A percentile compares a stretch with the other conserved stretches of the same genome.
Evolutionary conservation across 2,113 vertebrate genomes (phyloP).

Genomic region (Antigone vipio): DNA sequence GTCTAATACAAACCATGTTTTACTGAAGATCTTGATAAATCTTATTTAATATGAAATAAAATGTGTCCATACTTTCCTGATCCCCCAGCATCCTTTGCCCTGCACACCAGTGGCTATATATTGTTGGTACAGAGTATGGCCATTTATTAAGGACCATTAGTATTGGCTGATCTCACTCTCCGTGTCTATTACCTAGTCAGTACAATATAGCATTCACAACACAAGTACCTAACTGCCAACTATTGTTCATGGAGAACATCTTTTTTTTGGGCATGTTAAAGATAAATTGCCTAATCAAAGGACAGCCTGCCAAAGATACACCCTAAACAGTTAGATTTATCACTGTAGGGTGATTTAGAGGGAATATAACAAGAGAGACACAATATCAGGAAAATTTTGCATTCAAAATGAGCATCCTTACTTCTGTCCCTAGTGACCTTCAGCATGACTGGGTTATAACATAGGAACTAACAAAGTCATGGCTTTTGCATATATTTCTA

Average conservation of each 20-base stretch:
- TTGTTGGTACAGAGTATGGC: background rate
- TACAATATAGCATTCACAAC: background rate
- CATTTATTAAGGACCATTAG: background rate
- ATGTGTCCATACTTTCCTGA: background rate
- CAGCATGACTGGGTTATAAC: background rate
- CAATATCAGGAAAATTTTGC: background rate
- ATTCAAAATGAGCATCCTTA: background rate
- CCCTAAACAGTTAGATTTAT: background rate
- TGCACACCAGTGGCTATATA: background rate
- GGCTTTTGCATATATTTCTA: background rate
- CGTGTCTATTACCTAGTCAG: background rate
- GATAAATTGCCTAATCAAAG: constrained; percentile 32
- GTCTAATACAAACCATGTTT: background rate
- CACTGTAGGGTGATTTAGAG: background rate
- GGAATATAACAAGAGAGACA: background rate
- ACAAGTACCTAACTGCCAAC: background rate
- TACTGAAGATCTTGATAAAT: background rate
- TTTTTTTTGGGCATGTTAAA: background rate
- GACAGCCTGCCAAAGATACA: constrained; percentile 2
- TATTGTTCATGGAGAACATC: background rate
- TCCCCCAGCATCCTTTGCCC: background rate
- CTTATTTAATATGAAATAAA: background rate
- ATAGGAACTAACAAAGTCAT: background rate
- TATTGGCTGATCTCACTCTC: background rate
- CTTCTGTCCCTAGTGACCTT: background rate